Percentiles rank a stretch among this genome's conserved stretches.
Conservation (phyloP, 2,797 vertebrate genomes). For the Arctocebus calabarensis region DNA sequence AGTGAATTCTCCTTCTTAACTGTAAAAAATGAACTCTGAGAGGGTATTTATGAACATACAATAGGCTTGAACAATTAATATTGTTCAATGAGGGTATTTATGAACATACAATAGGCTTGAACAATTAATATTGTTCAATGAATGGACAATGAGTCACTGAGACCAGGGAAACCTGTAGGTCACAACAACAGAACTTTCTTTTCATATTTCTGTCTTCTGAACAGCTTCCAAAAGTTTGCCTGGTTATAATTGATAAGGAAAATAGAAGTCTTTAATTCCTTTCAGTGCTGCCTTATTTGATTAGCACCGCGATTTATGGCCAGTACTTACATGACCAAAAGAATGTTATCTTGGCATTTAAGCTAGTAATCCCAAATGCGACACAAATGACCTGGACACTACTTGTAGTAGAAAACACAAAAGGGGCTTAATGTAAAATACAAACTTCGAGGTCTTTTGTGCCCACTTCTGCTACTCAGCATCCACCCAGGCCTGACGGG, state of each 20-base stretch:
- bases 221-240: not conserved
- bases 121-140: conserved; percentile 9
- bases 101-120: not conserved
- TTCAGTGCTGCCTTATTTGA: not conserved
- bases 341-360: conserved; percentile 23
- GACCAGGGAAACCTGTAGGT: not conserved
- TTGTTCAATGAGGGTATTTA: conserved; percentile 45
- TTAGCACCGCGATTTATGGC: not conserved
- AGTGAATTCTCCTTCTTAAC: conserved; percentile 9
- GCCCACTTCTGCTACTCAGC: not conserved
- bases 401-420: not conserved
- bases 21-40: not conserved
- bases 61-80: not conserved
- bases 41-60: conserved; percentile 34
- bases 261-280: conserved; percentile 42
- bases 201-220: conserved; percentile 23
- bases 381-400: not conserved
- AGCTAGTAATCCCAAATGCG: conserved; percentile 43
- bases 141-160: not conserved
- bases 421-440: not conserved
- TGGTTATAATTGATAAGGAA: conserved; percentile 62
- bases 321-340: not conserved
- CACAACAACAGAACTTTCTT: not conserved
- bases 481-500: not conserved
- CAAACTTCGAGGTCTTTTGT: not conserved